These are phyloP conservation scores for Linepithema humile DNA, from an alignment of 1,140 invertebrate species.

Conservation along the genomic window DNA sequence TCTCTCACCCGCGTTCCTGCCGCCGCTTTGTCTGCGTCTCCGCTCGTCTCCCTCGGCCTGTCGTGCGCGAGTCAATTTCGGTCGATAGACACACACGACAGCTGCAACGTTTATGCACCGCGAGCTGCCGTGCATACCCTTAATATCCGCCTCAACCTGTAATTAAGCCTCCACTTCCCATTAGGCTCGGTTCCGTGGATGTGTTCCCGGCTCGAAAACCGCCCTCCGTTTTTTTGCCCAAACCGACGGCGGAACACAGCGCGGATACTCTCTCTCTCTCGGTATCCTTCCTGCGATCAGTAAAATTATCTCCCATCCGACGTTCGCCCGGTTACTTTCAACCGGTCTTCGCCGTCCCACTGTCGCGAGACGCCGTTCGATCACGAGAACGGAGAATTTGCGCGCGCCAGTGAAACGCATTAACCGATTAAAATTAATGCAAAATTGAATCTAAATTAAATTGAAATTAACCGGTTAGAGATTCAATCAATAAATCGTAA, in stretches of 20 bases:
- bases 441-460: too few relatives aligned
- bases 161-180: slow-evolving; percentile 72
- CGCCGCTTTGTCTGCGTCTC: background rate
- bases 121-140: slow-evolving; percentile 73
- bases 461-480: too few relatives aligned
- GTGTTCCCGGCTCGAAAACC: slow-evolving; percentile 50
- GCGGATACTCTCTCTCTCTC: slow-evolving; percentile 52
- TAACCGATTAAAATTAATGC: too few relatives aligned
- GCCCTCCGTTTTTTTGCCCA: slow-evolving; percentile 6
- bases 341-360: background rate
- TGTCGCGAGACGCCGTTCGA: background rate
- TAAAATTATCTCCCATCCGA: slow-evolving; percentile 44
- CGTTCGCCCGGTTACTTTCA: slow-evolving; percentile 21
- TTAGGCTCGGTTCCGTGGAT: slow-evolving; percentile 68
- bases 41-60: slow-evolving; percentile 31
- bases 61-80: slow-evolving; percentile 68
- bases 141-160: slow-evolving; percentile 71
- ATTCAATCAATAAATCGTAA: background rate
- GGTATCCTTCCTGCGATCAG: slow-evolving; percentile 67
- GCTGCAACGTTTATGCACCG: slow-evolving; percentile 69
- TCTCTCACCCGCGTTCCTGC: background rate
- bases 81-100: slow-evolving; percentile 70
- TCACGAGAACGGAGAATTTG: background rate
- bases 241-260: slow-evolving; percentile 25
- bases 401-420: background rate